A percentile compares a stretch with the other conserved stretches of the same genome.
phyloP scores from a whole-genome alignment of 2,797 vertebrate species.

The Parauchenoglanis ngamensis region DNA sequence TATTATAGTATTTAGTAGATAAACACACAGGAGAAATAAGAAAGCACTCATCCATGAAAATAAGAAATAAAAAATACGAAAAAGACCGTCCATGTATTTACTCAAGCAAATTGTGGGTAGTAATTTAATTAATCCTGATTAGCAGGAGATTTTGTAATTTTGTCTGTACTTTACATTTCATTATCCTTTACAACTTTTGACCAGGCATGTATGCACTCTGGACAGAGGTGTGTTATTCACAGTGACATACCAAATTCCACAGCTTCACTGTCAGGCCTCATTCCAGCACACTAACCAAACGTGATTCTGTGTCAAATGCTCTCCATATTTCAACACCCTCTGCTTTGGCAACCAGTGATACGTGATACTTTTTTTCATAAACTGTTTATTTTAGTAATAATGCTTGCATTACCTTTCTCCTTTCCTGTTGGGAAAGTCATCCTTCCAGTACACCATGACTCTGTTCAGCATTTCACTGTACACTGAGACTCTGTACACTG shows the following conservation, averaged over 20 bases:
- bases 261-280: conserved; percentile 12
- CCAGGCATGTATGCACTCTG: not conserved
- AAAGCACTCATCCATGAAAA: not conserved
- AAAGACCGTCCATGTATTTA: not conserved
- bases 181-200: not conserved
- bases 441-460: not conserved
- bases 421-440: not conserved
- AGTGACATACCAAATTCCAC: conserved; percentile 39
- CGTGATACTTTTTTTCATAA: not conserved
- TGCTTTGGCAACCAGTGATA: conserved; percentile 2
- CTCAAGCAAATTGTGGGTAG: not conserved
- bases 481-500: not conserved
- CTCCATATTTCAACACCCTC: conserved; percentile 5
- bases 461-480: not conserved
- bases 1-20: not conserved
- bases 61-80: too few species aligned
- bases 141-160: not conserved
- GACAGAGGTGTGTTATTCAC: conserved; percentile 20
- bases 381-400: not conserved
- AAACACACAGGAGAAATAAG: not conserved
- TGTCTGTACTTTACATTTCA: not conserved
- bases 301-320: conserved; percentile 14
- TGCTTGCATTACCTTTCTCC: not conserved
- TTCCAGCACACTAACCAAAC: conserved; percentile 5
- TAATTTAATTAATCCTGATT: not conserved